Base-by-base conservation (phyloP, 2,888 invertebrate genomes). In the Diaprepes abbreviatus region DNA sequence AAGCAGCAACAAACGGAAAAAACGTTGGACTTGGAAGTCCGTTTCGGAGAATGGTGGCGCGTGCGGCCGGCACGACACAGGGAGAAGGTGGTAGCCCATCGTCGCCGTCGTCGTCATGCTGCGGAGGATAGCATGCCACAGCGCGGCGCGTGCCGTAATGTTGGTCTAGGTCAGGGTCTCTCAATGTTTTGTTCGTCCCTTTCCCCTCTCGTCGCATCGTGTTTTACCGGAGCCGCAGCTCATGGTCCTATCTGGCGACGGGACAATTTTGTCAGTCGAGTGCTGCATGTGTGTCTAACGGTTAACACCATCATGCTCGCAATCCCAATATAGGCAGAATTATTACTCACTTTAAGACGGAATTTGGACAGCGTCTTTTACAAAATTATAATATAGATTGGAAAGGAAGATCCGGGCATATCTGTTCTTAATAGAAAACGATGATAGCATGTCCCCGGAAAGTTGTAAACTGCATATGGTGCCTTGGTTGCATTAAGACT, bases 121-220 rank as follows among this genome's bases (percentile, higher is more conserved):
- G 28, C 48, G 48, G 14, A 50, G 24, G 48, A 28, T 50, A 19
- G 48, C 60, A 66, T 60, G 52, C 31, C 16, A 60, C 40, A 62
- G 60, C 50, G 52, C 52, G 71, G 63, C 71, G 71, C 71, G 70
- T 71, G 66, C 66, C 66, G 66, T 50, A 55, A 52, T 50, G 28
- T 66, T 71, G 63, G 63, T 63, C 71, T 71, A 71, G 71, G 71
- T 71, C 71, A 71, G 71, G 71, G 71, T 66, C 70, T 60, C 45
- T 6, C 48, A 55, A 33, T 60, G 55, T 55, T 63, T 68, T 62
- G 55, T 52, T 69, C 33, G 38, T 40, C 58, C 59, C 63, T 59
- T 19, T 21, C 40, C 70, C 40, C 55, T 57, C 64, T 10, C 52
- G 38, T 38, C 57, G 24, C 35, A 52, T 36, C 52, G 40, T 36